Evolutionary conservation across 2,888 invertebrate species (phyloP), one percentile per base, ranked within the genome.

Genomic region (Calliscelio sp.): DNA sequence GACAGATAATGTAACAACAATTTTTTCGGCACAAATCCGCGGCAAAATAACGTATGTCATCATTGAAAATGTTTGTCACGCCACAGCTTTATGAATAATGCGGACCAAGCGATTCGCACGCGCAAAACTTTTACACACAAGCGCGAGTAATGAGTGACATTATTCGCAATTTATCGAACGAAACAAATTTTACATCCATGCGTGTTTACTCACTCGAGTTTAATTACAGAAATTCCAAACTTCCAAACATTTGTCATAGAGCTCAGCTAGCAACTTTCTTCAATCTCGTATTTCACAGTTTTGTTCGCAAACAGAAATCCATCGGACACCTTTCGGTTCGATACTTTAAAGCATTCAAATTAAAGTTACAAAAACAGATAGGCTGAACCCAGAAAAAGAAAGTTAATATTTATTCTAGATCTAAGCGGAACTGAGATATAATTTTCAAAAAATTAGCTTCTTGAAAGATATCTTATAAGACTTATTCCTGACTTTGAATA

Each of bases 161-260:
- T 75, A 35, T 73, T 73, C 28, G 55, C 55, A 53, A 75, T 65
- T 75, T 65, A 65, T 75, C 65, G 18, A 55, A 63, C 61, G 20
- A 38, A 51, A 63, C 53, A 32, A 74, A 63, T 63, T 74, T n/a
- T n/a, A n/a, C n/a, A 46, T 46, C 57, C 25, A 2, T 32, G 20
- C 61, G 73, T 25, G 55, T 46, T 73, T 49, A 49, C 49, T 7
- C 68, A 35, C 41, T 24, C 38, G 41, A 55, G 22, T 68, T 38
- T 53, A 41, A 53, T 68, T 53, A 24, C 38, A 51, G 53, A 68
- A 41, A 68, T 51, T 53, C 25, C 28, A 2, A 65, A 65, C 63
- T 65, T 46, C 18, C 63, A 18, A 46, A 28, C 25, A 32, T 46
- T 46, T 65, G 63, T 63, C 63, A 63, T 63, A 24, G 24, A 41